Evolutionary conservation across 2,113 vertebrate species (phyloP), one percentile per base, ranked within the genome.

Genomic region (Trinectes maculatus): DNA sequence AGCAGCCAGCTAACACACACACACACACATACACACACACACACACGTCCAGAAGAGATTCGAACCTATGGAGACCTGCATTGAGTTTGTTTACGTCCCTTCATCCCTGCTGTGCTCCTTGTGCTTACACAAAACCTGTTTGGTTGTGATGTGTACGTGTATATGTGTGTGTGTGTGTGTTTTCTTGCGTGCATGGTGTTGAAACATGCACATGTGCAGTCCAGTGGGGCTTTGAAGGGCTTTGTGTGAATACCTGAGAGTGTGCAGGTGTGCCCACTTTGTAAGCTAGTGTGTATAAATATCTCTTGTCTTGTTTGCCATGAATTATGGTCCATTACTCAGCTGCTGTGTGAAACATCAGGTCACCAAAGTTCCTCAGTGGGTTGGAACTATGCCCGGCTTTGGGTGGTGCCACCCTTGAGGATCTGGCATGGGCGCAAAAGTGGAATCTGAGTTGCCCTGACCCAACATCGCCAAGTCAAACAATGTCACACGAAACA

Each of bases 41-140:
- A 55, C 53, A 69, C 53, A 44, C 63, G 84, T 24, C 69, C 15
- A 48, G 42, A 43, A 46, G 40, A 61, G 57, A 60, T 57, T 53
- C 4, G 2, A 29, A 28, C 48, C 57, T 31, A 44, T 10, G 11
- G 69, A 70, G 75, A 77, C 49, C 68, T 40, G 31, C 67, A 29
- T 56, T 19, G 64, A 52, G 49, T 83, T 76, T 87, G 78, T 83
- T 87, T 84, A 85, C 79, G 62, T 79, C 71, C 49, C 22, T 22
- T 25, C 49, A 22, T 58, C 71, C 71, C 74, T 22, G 71, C 69
- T 61, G 68, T 37, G 48, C 66, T 60, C 21, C 29, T 39, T 7
- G 3, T 33, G 26, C 24, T 61, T 19, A 54, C 49, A 62, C 47
- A 77, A 67, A 70, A 11, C 26, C 46, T 28, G 36, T 29, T n/a